phyloP scores from a whole-genome alignment of 2,888 invertebrate genomes.

The Ormyrus rosae region DNA sequence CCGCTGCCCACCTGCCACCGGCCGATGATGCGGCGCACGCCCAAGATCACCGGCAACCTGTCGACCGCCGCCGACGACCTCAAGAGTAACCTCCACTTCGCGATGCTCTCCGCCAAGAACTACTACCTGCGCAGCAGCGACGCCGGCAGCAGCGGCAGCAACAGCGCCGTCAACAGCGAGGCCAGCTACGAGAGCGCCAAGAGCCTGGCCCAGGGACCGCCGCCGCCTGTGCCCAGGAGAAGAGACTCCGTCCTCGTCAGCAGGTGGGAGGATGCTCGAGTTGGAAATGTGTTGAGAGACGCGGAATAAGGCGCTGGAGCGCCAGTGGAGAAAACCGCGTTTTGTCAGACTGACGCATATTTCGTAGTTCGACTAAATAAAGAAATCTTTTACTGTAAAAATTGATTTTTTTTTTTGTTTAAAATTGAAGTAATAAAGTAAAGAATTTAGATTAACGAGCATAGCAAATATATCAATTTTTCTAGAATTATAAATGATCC shows the following conservation, averaged over 20 bases:
- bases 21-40: slow-evolving; percentile 80
- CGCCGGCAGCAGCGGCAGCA: slow-evolving; percentile 70
- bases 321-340: too few species aligned
- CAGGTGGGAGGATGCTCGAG: slow-evolving; percentile 28
- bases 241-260: slow-evolving; percentile 62
- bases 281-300: too few species aligned
- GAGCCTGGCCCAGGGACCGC: slow-evolving; percentile 66
- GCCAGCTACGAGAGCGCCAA: slow-evolving; percentile 71
- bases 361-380: too few species aligned
- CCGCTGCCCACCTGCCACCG: slow-evolving; percentile 78
- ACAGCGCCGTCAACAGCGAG: slow-evolving; percentile 72
- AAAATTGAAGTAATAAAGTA: too few species aligned
- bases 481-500: too few species aligned
- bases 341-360: background rate
- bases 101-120: slow-evolving; percentile 73
- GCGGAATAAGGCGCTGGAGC: too few species aligned
- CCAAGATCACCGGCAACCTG: slow-evolving; percentile 81
- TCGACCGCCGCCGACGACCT: slow-evolving; percentile 83
- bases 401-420: too few species aligned
- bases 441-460: too few species aligned
- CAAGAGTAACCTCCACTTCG: slow-evolving; percentile 76
- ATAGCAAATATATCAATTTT: too few species aligned
- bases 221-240: slow-evolving; percentile 73
- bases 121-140: slow-evolving; percentile 68
- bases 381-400: too few species aligned